Percentiles rank a stretch among this genome's conserved stretches.
Conservation (phyloP, 1,140 invertebrate species). For the Brachionus calyciflorus region DNA sequence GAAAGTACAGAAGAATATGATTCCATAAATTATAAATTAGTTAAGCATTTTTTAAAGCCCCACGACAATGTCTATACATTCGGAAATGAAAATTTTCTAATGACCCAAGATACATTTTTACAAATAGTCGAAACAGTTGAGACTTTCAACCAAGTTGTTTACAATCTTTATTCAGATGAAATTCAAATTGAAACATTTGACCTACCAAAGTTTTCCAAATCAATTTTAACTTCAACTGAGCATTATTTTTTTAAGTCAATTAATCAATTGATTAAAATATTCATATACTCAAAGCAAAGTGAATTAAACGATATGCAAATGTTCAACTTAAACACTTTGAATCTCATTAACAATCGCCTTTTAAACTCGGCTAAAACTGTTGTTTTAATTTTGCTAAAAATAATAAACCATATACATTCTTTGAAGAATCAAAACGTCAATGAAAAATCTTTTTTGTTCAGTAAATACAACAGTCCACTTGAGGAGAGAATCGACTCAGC, state of each 20-base stretch:
- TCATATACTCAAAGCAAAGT: background rate
- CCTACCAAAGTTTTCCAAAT: background rate
- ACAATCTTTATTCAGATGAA: background rate
- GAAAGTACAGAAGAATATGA: too few relatives aligned
- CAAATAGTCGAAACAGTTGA: background rate
- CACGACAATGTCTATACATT: too few relatives aligned
- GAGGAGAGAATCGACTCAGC: background rate
- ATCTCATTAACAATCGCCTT: too few relatives aligned
- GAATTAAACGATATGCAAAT: too few relatives aligned
- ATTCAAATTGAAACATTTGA: background rate
- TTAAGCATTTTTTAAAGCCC: too few relatives aligned
- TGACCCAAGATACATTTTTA: too few relatives aligned
- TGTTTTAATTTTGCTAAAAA: background rate
- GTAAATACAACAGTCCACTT: background rate
- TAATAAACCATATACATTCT: background rate
- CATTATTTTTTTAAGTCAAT: background rate
- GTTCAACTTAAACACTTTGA: too few relatives aligned
- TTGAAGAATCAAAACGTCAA: background rate
- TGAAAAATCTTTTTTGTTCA: background rate
- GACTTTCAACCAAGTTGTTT: background rate
- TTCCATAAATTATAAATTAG: too few relatives aligned
- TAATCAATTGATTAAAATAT: background rate
- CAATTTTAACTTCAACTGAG: background rate
- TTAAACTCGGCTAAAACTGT: background rate
- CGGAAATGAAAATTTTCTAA: too few relatives aligned